A percentile compares a stretch with the other conserved stretches of the same genome.
phyloP scores from a whole-genome alignment of 1,140 invertebrate genomes.

The Drosophila pseudoobscura region DNA sequence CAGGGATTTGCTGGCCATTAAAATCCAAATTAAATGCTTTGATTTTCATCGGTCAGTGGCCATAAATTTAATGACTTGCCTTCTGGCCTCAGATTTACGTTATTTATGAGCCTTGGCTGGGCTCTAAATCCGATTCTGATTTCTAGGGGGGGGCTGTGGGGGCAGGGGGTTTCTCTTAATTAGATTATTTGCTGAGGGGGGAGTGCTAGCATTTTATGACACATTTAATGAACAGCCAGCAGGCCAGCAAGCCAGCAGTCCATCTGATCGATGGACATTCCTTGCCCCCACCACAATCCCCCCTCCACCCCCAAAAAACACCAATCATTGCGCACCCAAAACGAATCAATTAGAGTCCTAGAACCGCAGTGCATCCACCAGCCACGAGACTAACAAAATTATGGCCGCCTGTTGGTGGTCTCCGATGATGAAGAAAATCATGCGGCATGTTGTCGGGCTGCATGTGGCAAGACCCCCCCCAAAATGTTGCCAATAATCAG shows the following conservation, averaged over 20 bases:
- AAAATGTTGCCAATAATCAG: slow-evolving; percentile 33
- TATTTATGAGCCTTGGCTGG: slow-evolving; percentile 49
- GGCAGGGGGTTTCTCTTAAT: slow-evolving; percentile 38
- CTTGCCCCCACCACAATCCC: slow-evolving; percentile 12
- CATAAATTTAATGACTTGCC: slow-evolving; percentile 76
- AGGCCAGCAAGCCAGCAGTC: neutral
- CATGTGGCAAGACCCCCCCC: slow-evolving; percentile 15
- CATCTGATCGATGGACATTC: slow-evolving; percentile 40
- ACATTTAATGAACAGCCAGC: slow-evolving; percentile 55
- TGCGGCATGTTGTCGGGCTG: slow-evolving; percentile 9
- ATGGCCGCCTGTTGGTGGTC: neutral
- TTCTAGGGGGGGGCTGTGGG: too few species aligned
- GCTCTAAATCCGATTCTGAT: slow-evolving; percentile 12
- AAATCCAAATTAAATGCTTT: slow-evolving; percentile 73
- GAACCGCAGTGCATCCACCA: slow-evolving; percentile 5
- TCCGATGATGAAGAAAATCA: slow-evolving; percentile 19
- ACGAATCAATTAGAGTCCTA: slow-evolving; percentile 59
- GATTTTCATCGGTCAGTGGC: slow-evolving; percentile 57
- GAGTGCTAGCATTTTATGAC: slow-evolving; percentile 36
- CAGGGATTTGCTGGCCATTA: slow-evolving; percentile 54
- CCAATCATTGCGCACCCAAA: slow-evolving; percentile 53
- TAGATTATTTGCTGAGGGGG: slow-evolving; percentile 59
- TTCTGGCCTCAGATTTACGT: slow-evolving; percentile 63
- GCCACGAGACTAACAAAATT: neutral
- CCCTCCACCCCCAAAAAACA: slow-evolving; percentile 31